Percentiles rank a stretch among this genome's conserved stretches.
These are phyloP conservation scores for Gouania willdenowi DNA, from an alignment of 2,797 vertebrate species.

Conservation along the genomic window DNA sequence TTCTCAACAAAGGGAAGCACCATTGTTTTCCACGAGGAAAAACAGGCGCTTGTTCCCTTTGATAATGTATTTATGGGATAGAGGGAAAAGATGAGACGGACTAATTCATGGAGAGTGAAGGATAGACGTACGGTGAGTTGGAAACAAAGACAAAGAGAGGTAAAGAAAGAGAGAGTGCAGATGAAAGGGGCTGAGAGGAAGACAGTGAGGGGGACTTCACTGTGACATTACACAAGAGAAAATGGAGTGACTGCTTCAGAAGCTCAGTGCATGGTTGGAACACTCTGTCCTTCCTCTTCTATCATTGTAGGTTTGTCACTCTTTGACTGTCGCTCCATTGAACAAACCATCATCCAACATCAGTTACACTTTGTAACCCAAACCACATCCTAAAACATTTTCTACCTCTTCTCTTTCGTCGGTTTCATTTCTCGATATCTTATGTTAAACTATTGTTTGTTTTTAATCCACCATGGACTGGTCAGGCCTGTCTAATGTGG, in stretches of 20 bases:
- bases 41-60: conserved; percentile 55
- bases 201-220: conserved; percentile 19
- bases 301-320: too few relatives aligned
- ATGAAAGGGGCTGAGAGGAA: conserved; percentile 35
- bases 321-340: too few relatives aligned
- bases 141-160: not conserved
- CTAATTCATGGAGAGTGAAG: conserved; percentile 37
- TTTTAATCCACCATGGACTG: too few relatives aligned
- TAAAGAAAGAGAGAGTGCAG: conserved; percentile 43
- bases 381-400: too few relatives aligned
- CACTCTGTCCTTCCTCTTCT: conserved; percentile 9
- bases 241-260: conserved; percentile 30
- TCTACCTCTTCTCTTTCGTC: too few relatives aligned
- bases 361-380: too few relatives aligned
- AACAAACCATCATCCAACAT: too few relatives aligned
- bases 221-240: too few relatives aligned
- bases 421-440: too few relatives aligned
- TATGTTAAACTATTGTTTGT: too few relatives aligned
- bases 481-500: too few relatives aligned
- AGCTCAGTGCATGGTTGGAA: not conserved
- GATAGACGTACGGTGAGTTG: not conserved
- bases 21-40: conserved; percentile 40
- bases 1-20: conserved; percentile 22
- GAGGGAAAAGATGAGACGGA: conserved; percentile 38
- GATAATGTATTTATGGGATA: conserved; percentile 71